Evolutionary conservation across 2,797 vertebrate genomes (phyloP).

Genomic region (Carapus acus): DNA sequence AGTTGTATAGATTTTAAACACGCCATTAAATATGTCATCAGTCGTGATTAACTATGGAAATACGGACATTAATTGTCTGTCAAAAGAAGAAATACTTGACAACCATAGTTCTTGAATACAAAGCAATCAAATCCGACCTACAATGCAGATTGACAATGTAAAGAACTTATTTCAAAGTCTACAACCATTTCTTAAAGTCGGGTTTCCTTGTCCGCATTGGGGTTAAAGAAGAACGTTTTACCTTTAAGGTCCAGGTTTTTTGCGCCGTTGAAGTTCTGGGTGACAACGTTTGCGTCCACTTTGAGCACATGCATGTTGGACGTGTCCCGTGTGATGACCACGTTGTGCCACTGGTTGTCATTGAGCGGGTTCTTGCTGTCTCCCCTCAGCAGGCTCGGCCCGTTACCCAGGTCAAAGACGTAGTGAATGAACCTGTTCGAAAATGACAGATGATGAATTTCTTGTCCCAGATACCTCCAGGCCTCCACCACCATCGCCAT

Average conservation of each 20-base stretch:
- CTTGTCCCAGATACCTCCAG: slow-evolving; percentile 4
- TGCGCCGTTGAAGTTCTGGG: slow-evolving; percentile 95
- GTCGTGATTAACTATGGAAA: too few relatives aligned
- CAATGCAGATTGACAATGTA: too few relatives aligned
- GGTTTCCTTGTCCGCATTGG: too few relatives aligned
- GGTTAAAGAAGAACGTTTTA: too few relatives aligned
- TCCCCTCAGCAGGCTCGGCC: slow-evolving; percentile 93
- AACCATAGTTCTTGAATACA: too few relatives aligned
- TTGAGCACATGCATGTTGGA: slow-evolving; percentile 94
- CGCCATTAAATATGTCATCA: too few relatives aligned
- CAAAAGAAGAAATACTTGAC: too few relatives aligned
- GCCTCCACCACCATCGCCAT: neutral
- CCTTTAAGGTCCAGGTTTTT: slow-evolving; percentile 98
- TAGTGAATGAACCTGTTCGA: slow-evolving; percentile 93
- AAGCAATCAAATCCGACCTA: too few relatives aligned
- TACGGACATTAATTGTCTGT: too few relatives aligned
- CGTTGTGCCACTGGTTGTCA: slow-evolving; percentile 97
- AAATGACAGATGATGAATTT: slow-evolving; percentile 6
- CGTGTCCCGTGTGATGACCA: slow-evolving; percentile 90
- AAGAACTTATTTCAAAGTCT: too few relatives aligned
- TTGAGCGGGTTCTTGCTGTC: slow-evolving; percentile 91
- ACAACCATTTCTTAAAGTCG: too few relatives aligned
- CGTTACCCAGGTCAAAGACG: slow-evolving; percentile 93
- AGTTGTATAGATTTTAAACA: too few relatives aligned
- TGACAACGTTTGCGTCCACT: slow-evolving; percentile 91